A percentile compares a stretch with the other conserved stretches of the same genome.
Conservation (phyloP, 2,113 vertebrate species). For the Oreochromis spilurus region DNA sequence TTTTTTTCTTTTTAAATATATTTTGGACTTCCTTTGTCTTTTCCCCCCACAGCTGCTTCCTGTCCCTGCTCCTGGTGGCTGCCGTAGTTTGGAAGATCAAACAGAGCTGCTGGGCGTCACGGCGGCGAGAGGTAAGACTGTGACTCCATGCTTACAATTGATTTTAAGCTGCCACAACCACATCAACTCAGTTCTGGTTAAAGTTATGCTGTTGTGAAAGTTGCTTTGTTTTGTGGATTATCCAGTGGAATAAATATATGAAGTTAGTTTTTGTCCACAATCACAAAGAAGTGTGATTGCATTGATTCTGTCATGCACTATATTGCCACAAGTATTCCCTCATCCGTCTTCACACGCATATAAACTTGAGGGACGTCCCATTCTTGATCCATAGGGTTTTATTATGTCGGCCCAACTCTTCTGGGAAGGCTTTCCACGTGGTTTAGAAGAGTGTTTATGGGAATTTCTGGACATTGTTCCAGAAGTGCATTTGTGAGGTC, state of each 20-base stretch:
- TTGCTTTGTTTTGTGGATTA: neutral
- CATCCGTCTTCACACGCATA: neutral
- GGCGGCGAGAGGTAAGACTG: conserved; percentile 84
- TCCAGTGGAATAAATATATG: neutral
- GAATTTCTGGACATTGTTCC: neutral
- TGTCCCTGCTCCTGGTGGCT: conserved; percentile 90
- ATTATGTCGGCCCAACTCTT: neutral
- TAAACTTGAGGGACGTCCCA: neutral
- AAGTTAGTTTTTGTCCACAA: neutral
- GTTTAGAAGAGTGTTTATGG: neutral
- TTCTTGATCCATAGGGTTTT: neutral
- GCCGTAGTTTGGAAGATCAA: conserved; percentile 98
- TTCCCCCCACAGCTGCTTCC: conserved; percentile 82
- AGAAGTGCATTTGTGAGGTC: neutral
- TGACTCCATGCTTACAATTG: neutral
- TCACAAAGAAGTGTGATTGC: neutral
- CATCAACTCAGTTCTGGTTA: neutral
- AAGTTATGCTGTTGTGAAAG: neutral
- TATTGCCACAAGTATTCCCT: neutral
- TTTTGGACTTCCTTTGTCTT: neutral
- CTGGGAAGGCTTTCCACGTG: neutral
- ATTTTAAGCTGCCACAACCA: neutral
- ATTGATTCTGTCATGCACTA: neutral
- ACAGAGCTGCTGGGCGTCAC: conserved; percentile 93
- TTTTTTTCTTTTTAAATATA: neutral